Conservation (phyloP, 2,113 vertebrate species). For the Stegastes partitus region DNA sequence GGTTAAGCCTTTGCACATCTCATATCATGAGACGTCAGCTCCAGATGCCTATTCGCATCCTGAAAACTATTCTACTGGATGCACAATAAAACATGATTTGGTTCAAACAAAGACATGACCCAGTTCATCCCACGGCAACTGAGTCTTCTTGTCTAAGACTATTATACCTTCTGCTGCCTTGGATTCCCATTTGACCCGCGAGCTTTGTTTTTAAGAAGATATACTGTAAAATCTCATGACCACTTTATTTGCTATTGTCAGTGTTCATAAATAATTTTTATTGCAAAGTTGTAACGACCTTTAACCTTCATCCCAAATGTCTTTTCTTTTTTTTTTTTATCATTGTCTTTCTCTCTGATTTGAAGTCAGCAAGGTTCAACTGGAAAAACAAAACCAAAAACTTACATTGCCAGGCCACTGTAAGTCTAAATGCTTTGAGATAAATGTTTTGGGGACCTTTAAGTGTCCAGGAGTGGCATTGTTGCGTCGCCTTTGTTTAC, state of each 20-base stretch:
- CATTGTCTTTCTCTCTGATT: no score
- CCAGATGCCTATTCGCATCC: conserved; percentile 21
- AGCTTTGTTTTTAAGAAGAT: conserved; percentile 22
- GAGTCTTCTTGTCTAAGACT: conserved; percentile 39
- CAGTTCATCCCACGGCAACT: conserved; percentile 37
- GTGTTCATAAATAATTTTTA: no score
- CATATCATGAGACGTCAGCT: conserved; percentile 41
- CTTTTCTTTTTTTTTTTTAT: no score
- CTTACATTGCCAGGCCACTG: no score
- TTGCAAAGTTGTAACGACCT: no score
- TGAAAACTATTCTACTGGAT: conserved; percentile 42
- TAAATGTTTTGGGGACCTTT: no score
- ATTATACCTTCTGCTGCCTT: conserved; percentile 34
- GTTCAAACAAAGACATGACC: conserved; percentile 56
- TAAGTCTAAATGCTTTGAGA: no score
- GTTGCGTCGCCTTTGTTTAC: neutral
- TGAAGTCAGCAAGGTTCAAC: no score
- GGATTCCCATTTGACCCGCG: conserved; percentile 32
- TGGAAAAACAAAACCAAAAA: no score
- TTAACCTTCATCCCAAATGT: no score
- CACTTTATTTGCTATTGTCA: no score
- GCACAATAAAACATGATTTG: conserved; percentile 58
- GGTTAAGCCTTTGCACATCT: conserved; percentile 20
- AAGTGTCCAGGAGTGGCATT: neutral
- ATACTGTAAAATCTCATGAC: no score